phyloP scores from a whole-genome alignment of 2,113 vertebrate genomes.

The Corythornis cristatus region DNA sequence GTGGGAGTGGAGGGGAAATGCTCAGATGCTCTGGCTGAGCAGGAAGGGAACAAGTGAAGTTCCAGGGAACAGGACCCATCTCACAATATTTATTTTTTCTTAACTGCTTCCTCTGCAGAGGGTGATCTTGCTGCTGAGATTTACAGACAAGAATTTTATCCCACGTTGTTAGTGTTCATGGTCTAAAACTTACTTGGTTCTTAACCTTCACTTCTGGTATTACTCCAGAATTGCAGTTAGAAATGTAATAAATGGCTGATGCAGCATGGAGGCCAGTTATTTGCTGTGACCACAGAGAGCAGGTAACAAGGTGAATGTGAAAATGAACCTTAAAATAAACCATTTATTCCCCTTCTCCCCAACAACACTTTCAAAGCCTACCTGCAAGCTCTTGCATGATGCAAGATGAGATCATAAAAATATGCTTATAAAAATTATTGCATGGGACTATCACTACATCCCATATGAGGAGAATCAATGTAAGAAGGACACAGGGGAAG shows the following conservation, averaged over 20 bases:
- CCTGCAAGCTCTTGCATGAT: neutral
- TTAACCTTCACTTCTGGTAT: neutral
- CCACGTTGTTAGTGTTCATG: neutral
- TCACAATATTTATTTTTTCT: neutral
- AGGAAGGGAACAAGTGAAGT: neutral
- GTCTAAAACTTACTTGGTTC: neutral
- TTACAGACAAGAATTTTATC: neutral
- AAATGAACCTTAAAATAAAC: neutral
- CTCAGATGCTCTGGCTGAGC: neutral
- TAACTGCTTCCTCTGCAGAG: neutral
- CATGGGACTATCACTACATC: neutral
- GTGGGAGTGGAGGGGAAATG: neutral
- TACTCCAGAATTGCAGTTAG: neutral
- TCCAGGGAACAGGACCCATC: neutral
- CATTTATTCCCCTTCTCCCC: neutral
- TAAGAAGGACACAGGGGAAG: neutral
- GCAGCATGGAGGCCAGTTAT: neutral
- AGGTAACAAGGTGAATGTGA: neutral
- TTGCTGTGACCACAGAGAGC: neutral
- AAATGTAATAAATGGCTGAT: neutral
- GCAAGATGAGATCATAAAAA: neutral
- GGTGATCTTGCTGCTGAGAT: neutral
- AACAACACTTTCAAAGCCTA: neutral
- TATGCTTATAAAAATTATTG: neutral
- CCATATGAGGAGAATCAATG: neutral